Percentiles rank a stretch among this genome's conserved stretches.
These are phyloP conservation scores for Perca schrenkii DNA, from an alignment of 2,113 vertebrate species.

Conservation along the genomic window DNA sequence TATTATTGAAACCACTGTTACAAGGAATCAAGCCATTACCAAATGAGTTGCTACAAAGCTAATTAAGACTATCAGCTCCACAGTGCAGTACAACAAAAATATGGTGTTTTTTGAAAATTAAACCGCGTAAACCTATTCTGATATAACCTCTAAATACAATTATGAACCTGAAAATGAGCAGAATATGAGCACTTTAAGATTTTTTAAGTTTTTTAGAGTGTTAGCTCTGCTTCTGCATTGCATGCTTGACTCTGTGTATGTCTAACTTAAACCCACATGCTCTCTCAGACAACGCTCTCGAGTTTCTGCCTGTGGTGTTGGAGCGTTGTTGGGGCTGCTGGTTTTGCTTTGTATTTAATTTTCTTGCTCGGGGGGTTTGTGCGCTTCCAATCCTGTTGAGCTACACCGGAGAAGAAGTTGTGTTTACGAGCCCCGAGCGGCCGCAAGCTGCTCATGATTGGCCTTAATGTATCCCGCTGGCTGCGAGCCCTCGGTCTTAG, in stretches of 20 bases:
- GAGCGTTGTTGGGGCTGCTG: neutral
- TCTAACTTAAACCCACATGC: neutral
- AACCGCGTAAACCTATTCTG: no score
- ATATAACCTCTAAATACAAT: no score
- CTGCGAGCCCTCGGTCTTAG: neutral
- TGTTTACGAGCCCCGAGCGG: neutral
- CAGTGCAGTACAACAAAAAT: no score
- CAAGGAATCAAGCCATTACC: no score
- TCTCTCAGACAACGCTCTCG: neutral
- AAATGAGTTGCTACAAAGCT: no score
- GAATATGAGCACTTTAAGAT: no score
- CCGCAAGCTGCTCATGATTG: conserved; percentile 16
- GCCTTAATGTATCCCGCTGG: conserved; percentile 13
- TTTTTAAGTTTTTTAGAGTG: no score
- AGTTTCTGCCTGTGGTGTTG: neutral
- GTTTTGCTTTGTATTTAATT: neutral
- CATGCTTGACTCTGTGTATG: neutral
- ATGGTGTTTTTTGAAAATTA: no score
- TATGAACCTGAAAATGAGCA: no score
- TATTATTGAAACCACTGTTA: no score
- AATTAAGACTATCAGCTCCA: no score
- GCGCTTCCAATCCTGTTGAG: neutral
- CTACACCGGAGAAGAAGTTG: neutral
- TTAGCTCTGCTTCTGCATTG: neutral
- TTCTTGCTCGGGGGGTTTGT: neutral